phyloP scores from a whole-genome alignment of 2,888 invertebrate genomes.

The Cosmia pyralina region DNA sequence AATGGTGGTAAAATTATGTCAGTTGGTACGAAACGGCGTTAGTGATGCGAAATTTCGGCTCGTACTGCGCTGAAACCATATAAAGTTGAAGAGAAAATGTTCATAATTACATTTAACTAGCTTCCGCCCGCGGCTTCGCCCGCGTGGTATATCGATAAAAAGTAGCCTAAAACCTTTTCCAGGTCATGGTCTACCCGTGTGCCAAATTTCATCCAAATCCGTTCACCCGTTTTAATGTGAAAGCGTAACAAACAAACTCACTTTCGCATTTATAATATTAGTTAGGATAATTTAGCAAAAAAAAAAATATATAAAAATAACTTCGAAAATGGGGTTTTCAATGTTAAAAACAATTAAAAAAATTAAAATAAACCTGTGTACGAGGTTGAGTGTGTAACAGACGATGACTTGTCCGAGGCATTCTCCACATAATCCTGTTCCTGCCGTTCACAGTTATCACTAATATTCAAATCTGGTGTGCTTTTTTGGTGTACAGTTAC shows the following conservation, averaged over 20 bases:
- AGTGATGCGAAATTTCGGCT: conserved; percentile 13
- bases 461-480: conserved; percentile 48
- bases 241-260: too few relatives aligned
- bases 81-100: too few relatives aligned
- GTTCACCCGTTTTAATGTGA: too few relatives aligned
- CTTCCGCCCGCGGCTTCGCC: too few relatives aligned
- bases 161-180: too few relatives aligned
- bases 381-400: conserved; percentile 19
- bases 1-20: conserved; percentile 46
- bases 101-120: too few relatives aligned
- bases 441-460: conserved; percentile 1
- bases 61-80: not conserved
- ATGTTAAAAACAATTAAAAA: conserved; percentile 23
- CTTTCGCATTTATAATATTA: too few relatives aligned
- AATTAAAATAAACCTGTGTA: conserved; percentile 67
- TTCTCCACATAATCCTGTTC: conserved; percentile 53
- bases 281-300: too few relatives aligned
- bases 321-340: not conserved
- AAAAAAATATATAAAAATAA: too few relatives aligned
- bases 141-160: too few relatives aligned
- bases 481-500: conserved; percentile 50
- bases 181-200: too few relatives aligned
- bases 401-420: conserved; percentile 43
- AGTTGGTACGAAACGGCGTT: conserved; percentile 19
- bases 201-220: too few relatives aligned